Conservation (phyloP, 2,113 vertebrate species). For the Otis tarda region DNA sequence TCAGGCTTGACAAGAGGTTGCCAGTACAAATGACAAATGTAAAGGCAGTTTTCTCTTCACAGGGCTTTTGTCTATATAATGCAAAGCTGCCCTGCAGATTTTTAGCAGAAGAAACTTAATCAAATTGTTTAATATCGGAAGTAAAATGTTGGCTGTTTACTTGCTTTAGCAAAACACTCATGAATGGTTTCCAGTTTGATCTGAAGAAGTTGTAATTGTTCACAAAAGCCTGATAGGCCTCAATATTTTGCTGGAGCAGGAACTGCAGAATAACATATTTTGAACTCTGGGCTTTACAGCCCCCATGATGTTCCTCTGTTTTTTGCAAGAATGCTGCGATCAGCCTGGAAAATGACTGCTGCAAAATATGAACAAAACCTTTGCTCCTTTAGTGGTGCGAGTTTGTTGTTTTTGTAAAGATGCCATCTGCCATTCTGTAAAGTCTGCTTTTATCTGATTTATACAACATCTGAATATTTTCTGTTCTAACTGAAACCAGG, state of each 20-base stretch:
- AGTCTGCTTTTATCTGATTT: not conserved
- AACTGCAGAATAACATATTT: not conserved
- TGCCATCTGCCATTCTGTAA: not conserved
- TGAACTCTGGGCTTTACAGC: not conserved
- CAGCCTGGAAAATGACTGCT: not conserved
- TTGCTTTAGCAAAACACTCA: not conserved
- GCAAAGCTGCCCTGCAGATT: not conserved
- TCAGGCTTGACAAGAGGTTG: not conserved
- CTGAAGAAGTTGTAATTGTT: not conserved
- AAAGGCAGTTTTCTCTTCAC: not conserved
- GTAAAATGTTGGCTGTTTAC: not conserved
- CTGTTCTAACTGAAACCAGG: not conserved
- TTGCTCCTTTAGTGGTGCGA: not conserved
- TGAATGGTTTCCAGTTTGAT: not conserved
- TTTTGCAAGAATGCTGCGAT: not conserved
- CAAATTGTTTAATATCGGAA: not conserved
- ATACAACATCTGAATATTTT: not conserved
- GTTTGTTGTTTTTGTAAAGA: not conserved
- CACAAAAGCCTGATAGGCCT: not conserved
- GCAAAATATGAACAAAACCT: not conserved
- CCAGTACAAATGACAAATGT: not conserved
- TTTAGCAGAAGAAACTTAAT: not conserved
- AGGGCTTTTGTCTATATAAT: not conserved
- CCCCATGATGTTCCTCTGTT: rapidly evolving
- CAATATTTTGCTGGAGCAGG: not conserved